These are phyloP conservation scores for Meloidogyne hapla DNA, from an alignment of 1,140 invertebrate genomes.

Conservation along the genomic window DNA sequence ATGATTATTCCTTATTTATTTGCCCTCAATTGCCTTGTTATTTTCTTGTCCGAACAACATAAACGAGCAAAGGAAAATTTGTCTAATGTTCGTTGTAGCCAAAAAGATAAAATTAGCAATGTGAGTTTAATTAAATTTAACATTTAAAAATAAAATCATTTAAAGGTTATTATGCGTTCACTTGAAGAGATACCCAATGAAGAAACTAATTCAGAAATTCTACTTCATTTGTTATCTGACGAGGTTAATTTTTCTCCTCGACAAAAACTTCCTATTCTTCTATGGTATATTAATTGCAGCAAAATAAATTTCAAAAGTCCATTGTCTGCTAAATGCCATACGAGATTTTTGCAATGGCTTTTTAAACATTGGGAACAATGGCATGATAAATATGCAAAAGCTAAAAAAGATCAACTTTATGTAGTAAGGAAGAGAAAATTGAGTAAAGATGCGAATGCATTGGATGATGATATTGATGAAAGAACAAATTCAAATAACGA, in stretches of 20 bases:
- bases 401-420: slow-evolving; percentile 18
- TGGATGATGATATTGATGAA: background rate
- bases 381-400: slow-evolving; percentile 19
- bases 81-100: background rate
- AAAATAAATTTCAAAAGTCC: background rate
- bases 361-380: slow-evolving; percentile 20
- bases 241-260: background rate
- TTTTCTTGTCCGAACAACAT: slow-evolving; percentile 10
- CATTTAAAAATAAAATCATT: too few species aligned
- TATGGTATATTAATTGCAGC: background rate
- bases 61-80: background rate
- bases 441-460: background rate
- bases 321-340: background rate
- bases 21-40: slow-evolving; percentile 18
- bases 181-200: background rate
- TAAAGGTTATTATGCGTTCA: background rate
- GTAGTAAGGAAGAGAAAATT: background rate
- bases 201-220: background rate
- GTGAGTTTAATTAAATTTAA: background rate
- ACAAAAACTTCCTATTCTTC: slow-evolving; percentile 1
- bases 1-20: slow-evolving; percentile 16
- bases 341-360: slow-evolving; percentile 1
- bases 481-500: background rate
- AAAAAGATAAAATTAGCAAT: background rate
- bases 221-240: slow-evolving; percentile 8